Evolutionary conservation across 2,888 invertebrate species (phyloP), one percentile per base, ranked within the genome.

Genomic region (Microctonus brassicae): DNA sequence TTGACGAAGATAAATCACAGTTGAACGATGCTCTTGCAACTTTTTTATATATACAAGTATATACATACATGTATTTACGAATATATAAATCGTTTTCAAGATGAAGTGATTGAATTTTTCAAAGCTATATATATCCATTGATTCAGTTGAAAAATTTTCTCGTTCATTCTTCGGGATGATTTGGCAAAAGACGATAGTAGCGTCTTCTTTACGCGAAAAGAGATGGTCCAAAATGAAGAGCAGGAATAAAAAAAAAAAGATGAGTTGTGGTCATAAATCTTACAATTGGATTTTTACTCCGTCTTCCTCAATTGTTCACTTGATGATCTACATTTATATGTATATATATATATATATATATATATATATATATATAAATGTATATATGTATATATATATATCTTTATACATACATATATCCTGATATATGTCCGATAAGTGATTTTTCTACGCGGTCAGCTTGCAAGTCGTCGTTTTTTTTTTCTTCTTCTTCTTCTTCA

Each of bases 241-340:
- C 17, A 64, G 26, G 67, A 65, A 63, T 47, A 55, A 64, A 52
- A 47, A 60, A 42, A 55, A 52, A 17, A 36, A 36, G 1, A 39
- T 13, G 39, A 39, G 39, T 39, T n/a, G 57, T 47, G 70, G 57
- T 79, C 75, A 76, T 81, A 80, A 81, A 81, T 79, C 76, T 72
- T 52, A 72, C 76, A 80, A 81, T 81, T 76, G 80, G 81, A 80
- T 29, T 36, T 67, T 58, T 65, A 39, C 39, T 39, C 39, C 65
- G 65, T 69, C 71, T 53, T 58, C 60, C 42, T 24, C 65, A 34
- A 36, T 69, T 34, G 57, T 36, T 61, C 62, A 33, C 47, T 5
- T 62, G 10, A 53, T 20, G 1, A 22, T 53, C n/a, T n/a, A n/a
- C n/a, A n/a, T n/a, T n/a, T n/a, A n/a, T n/a, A n/a, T n/a, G n/a